phyloP scores from a whole-genome alignment of 2,113 vertebrate species.

The Cebus imitator region DNA sequence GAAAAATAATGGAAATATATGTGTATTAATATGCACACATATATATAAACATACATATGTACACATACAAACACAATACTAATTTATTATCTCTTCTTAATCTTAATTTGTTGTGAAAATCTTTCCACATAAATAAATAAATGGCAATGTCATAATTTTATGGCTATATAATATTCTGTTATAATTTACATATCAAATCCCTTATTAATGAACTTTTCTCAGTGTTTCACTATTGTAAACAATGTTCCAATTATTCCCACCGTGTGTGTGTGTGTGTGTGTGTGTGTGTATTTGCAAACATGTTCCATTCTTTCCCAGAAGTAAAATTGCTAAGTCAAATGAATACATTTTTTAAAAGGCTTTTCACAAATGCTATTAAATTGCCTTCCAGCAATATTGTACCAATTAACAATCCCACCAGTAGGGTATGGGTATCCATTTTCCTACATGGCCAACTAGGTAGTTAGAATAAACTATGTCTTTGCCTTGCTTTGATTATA shows the following conservation, averaged over 20 bases:
- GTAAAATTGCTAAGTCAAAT: neutral
- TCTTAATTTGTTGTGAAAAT: slow-evolving; percentile 17
- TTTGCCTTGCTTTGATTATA: neutral
- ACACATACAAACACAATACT: neutral
- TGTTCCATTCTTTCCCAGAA: neutral
- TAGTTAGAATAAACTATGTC: neutral
- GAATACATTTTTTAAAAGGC: neutral
- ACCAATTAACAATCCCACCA: neutral
- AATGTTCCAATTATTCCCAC: neutral
- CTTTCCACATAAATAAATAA: neutral
- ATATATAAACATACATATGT: neutral
- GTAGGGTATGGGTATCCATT: neutral
- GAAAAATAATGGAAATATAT: neutral
- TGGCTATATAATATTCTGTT: neutral
- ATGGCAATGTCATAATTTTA: neutral
- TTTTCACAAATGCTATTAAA: neutral
- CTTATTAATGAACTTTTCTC: neutral
- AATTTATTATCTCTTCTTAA: neutral
- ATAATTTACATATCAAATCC: neutral
- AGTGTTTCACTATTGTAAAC: neutral
- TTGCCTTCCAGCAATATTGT: neutral
- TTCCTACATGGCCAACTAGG: neutral
- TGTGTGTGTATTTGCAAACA: neutral
- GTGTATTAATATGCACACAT: neutral
- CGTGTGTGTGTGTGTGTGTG: too few species aligned